Percentiles rank a stretch among this genome's conserved stretches.
These are phyloP conservation scores for Zhuqinia jingwanae DNA, from an alignment of 2,888 invertebrate genomes.

Conservation along the genomic window DNA sequence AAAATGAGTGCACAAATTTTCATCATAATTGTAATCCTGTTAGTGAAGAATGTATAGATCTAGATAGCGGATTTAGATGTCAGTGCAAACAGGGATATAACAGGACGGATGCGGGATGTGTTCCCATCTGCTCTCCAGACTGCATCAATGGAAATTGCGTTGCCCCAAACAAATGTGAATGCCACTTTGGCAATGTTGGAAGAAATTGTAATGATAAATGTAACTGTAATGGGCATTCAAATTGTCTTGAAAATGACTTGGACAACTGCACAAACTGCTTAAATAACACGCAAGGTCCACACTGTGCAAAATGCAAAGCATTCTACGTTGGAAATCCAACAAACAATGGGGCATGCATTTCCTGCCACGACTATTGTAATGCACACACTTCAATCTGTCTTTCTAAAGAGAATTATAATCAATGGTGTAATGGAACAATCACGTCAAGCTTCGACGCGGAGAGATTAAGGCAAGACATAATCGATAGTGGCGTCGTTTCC, in stretches of 20 bases:
- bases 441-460: constrained; percentile 40
- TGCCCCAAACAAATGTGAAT: constrained; percentile 91
- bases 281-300: constrained; percentile 96
- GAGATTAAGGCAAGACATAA: constrained; percentile 53
- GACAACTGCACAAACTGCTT: constrained; percentile 91
- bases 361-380: constrained; percentile 94
- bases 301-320: constrained; percentile 94
- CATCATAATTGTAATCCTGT: constrained; percentile 94
- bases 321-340: constrained; percentile 95
- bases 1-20: constrained; percentile 94
- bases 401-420: constrained; percentile 80
- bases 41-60: constrained; percentile 94
- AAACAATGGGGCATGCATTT: constrained; percentile 90
- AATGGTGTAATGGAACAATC: constrained; percentile 68
- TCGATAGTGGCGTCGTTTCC: constrained; percentile 60
- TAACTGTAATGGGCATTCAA: constrained; percentile 96
- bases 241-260: constrained; percentile 93
- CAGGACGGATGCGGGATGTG: constrained; percentile 82
- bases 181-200: constrained; percentile 97
- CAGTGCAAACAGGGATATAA: constrained; percentile 83
- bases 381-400: constrained; percentile 93
- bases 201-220: constrained; percentile 96
- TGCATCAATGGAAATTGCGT: constrained; percentile 93
- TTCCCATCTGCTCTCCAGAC: constrained; percentile 91
- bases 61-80: constrained; percentile 91